These are phyloP conservation scores for Petaurus breviceps DNA, from an alignment of 2,113 vertebrate genomes.

Conservation along the genomic window DNA sequence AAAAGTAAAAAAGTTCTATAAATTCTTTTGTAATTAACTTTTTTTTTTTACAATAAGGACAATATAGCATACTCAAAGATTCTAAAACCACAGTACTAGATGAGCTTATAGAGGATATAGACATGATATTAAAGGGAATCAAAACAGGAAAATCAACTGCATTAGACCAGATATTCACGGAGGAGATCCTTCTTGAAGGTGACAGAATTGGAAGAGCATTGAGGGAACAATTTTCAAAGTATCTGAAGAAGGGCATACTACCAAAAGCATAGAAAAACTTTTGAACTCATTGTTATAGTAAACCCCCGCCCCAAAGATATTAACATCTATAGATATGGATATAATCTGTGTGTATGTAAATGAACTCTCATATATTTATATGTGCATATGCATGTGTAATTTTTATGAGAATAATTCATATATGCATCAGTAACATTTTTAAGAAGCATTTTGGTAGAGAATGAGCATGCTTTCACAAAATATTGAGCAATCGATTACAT, in stretches of 20 bases:
- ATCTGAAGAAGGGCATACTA: not conserved
- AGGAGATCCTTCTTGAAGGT: not conserved
- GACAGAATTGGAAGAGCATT: not conserved
- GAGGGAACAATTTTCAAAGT: not conserved
- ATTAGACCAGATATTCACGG: not conserved
- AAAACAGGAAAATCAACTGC: not conserved
- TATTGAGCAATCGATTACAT: not conserved
- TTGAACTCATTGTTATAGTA: not conserved
- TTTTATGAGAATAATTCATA: not conserved
- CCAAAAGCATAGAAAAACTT: not conserved
- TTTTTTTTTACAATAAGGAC: not conserved
- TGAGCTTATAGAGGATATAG: not conserved
- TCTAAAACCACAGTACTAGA: not conserved
- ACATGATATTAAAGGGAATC: not conserved
- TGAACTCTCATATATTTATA: not conserved
- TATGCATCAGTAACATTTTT: not conserved
- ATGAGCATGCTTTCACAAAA: not conserved
- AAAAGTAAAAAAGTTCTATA: not conserved
- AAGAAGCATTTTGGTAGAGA: not conserved
- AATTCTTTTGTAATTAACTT: not conserved
- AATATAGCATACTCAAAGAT: not conserved
- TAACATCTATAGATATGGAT: not conserved
- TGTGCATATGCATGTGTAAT: not conserved
- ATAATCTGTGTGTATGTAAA: not conserved
- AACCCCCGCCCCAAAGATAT: not conserved